Evolutionary conservation across 2,113 vertebrate species (phyloP).

Genomic region (Diglossa brunneiventris): DNA sequence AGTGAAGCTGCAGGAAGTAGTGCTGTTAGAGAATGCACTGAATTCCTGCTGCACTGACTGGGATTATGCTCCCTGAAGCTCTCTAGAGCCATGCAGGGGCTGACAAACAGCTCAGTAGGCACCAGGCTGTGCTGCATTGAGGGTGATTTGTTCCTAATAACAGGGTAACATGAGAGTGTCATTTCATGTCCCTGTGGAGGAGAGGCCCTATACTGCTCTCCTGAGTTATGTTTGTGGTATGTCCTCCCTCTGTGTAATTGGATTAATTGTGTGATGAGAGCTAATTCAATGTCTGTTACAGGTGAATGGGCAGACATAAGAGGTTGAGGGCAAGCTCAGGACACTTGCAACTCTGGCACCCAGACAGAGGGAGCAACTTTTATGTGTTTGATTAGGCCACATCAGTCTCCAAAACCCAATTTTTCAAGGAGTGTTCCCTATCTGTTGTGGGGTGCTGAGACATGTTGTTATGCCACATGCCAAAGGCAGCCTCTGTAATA

Average conservation of each 20-base stretch:
- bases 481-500: neutral
- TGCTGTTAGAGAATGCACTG: neutral
- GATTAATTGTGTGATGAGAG: neutral
- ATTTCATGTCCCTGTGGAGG: neutral
- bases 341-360: neutral
- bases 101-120: neutral
- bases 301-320: neutral
- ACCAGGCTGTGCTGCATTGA: neutral
- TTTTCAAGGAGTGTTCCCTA: neutral
- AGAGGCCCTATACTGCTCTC: neutral
- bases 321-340: neutral
- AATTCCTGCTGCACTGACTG: neutral
- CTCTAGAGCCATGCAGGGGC: neutral
- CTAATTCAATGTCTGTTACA: neutral
- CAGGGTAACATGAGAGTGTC: neutral
- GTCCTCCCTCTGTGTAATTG: neutral
- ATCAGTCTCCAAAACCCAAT: neutral
- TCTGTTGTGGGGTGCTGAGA: neutral
- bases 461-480: neutral
- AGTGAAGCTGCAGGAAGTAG: neutral
- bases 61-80: neutral
- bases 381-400: neutral
- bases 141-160: neutral
- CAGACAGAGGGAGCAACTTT: neutral
- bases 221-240: neutral